A percentile compares a stretch with the other conserved stretches of the same genome.
These are phyloP conservation scores for Caenorhabditis japonica DNA, from an alignment of 2,888 invertebrate species.

Conservation along the genomic window DNA sequence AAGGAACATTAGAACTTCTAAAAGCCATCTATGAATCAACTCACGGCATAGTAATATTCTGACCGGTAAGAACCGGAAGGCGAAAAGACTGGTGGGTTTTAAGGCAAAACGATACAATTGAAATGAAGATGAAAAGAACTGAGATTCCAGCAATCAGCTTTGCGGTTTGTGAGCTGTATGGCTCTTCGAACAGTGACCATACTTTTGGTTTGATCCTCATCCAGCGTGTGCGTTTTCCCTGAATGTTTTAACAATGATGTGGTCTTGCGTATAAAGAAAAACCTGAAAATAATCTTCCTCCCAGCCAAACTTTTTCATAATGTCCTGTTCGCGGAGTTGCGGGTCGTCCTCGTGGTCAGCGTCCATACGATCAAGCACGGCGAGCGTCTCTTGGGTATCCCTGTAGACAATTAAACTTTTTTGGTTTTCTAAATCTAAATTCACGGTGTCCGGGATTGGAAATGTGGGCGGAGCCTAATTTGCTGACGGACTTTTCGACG, in stretches of 20 bases:
- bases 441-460: no score
- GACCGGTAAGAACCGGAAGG: constrained; percentile 65
- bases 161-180: constrained; percentile 96
- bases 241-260: no score
- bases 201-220: constrained; percentile 95
- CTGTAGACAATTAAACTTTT: constrained; percentile 78
- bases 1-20: not conserved
- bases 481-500: no score
- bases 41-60: constrained; percentile 53
- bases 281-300: constrained; percentile 91
- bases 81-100: constrained; percentile 98
- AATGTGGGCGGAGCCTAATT: no score
- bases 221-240: constrained; percentile 82
- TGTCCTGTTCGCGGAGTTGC: constrained; percentile 86
- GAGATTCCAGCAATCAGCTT: constrained; percentile 94
- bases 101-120: constrained; percentile 93
- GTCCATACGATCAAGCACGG: constrained; percentile 95
- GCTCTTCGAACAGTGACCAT: constrained; percentile 99
- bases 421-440: not conserved
- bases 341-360: constrained; percentile 82
- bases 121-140: constrained; percentile 95
- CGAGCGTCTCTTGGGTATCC: constrained; percentile 98
- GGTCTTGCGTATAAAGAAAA: no score
- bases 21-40: not conserved
- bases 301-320: constrained; percentile 86